Base-by-base conservation (phyloP, 2,797 vertebrate genomes). In the Enteromius trimaculatus region DNA sequence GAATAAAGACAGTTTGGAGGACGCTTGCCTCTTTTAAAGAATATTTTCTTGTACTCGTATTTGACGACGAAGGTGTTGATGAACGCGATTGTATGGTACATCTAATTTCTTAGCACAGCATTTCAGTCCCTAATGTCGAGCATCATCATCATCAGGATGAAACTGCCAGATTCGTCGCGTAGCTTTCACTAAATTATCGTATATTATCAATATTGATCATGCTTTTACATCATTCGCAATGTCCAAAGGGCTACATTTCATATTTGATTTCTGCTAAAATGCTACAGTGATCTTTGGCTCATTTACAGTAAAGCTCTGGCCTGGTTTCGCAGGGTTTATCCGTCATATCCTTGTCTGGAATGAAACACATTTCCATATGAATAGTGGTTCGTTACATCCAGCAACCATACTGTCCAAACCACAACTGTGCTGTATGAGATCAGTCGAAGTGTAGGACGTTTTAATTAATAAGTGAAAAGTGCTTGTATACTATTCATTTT, bases 321-420 rank as follows among this genome's bases (percentile, higher is more conserved):
- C 55, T 77, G 75, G 7, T 77, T 77, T 62, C 70, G 31, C 51
- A 6, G 19, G 71, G 31, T 39, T 62, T 60, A 44, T 62, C n/a
- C n/a, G 17, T 26, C 34, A 62, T 21, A 9, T 44, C 21, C 53
- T n/a, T 29, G 37, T 26, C 37, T 77, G 55, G 23, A 9, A 29
- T 77, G 23, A 62, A 60, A 77, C 34, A 76, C n/a, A 23, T 77
- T 77, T 77, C 13, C 16, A 55, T 55, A 66, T 21, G 64, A 31
- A 34, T 34, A 65, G 29, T 34, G 16, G 29, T 6, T 17, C 26
- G 26, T 8, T 34, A 19, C 16, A 34, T 34, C 29, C 16, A 31
- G 26, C 4, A 26, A 1, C 23, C 26, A 3, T 26, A 26, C 39
- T 70, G n/a, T 70, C 16, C 14, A 47, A 26, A 47, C 14, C 68